Base-by-base conservation (phyloP, 2,113 vertebrate genomes). In the Athene cunicularia region DNA sequence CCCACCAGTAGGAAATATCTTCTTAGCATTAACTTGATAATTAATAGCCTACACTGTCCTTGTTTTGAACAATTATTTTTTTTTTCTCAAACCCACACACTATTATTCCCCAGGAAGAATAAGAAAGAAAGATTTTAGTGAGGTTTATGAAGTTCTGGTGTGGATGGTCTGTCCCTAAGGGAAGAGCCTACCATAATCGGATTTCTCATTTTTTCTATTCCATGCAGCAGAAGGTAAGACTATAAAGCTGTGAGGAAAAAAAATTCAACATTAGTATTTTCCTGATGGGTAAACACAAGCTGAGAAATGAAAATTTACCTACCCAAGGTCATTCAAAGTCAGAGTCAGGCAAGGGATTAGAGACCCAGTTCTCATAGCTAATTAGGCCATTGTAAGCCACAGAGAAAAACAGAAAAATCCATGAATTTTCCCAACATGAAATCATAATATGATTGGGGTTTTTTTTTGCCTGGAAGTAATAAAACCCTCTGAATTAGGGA, bases 311-410 rank as follows among this genome's bases (percentile, higher is more conserved):
- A 74, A 79, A 37, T 85, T 81, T 84, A 21, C 27, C 50, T 79
- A 50, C 4, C 8, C 28, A 74, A 82, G 73, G 68, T 74, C 63
- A 32, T 73, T 93, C 35, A 95, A 93, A 84, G n/a, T 90, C 88
- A 91, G 62, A 91, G 15, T 18, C 52, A 87, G 60, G 49, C 77
- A 76, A 60, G 43, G 30, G 21, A 82, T 87, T 93, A 75, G 52
- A 82, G 43, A 87, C 84, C 64, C 52, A 87, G 89, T 91, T 94
- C 47, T 85, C 52, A 33, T 14, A 59, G 35, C 30, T 85, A 94
- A 96, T 87, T 89, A 95, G 90, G 84, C n/a, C 89, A 68, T 20
- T 91, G 43, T 53, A 94, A 95, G 14, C 24, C 43, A 72, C 68
- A 68, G 66, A 18, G 21, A 85, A 73, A 87, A 91, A 74, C 15